Evolutionary conservation across 2,113 vertebrate species (phyloP).

Genomic region (Osmerus mordax): DNA sequence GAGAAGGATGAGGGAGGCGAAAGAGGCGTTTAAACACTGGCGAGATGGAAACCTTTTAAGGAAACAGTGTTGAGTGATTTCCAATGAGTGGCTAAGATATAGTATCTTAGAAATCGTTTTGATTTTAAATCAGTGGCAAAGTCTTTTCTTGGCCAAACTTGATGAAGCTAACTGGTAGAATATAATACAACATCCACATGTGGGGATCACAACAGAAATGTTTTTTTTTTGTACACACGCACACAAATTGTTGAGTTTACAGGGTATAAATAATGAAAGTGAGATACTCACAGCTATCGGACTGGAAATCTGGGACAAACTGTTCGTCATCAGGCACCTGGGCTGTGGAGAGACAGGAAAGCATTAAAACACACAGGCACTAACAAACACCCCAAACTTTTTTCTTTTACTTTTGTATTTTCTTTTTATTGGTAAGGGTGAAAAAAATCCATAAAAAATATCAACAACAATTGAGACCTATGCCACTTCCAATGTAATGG

Average conservation of each 20-base stretch:
- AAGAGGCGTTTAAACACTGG: not conserved
- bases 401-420: not conserved
- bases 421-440: too few species aligned
- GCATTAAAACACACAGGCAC: too few species aligned
- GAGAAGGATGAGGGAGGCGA: not conserved
- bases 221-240: not conserved
- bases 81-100: too few species aligned
- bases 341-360: conserved; percentile 60
- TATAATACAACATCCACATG: too few species aligned
- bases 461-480: too few species aligned
- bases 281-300: conserved; percentile 90
- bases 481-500: not conserved
- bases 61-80: not conserved
- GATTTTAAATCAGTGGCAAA: too few species aligned
- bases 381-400: not conserved
- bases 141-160: too few species aligned
- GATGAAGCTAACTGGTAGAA: too few species aligned
- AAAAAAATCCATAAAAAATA: too few species aligned
- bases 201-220: too few species aligned
- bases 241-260: conserved; percentile 1
- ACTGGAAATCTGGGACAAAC: conserved; percentile 98
- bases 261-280: conserved; percentile 35
- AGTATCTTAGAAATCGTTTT: too few species aligned
- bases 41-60: not conserved
- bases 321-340: conserved; percentile 98